A percentile compares a stretch with the other conserved stretches of the same genome.
Conservation (phyloP, 2,797 vertebrate species). For the Basileuterus tristriatus region DNA sequence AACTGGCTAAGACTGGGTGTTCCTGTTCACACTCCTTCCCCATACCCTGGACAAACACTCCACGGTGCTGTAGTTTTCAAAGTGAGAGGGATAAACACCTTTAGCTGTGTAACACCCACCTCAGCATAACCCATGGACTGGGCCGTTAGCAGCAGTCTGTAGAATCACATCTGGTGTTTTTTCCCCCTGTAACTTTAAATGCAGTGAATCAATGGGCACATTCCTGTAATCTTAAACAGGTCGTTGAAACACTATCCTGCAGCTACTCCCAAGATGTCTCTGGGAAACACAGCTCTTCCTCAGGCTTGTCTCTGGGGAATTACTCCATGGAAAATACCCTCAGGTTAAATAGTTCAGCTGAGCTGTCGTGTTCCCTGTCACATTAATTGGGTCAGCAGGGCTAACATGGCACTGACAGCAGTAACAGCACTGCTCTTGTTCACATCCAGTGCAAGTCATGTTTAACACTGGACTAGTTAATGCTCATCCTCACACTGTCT, state of each 20-base stretch:
- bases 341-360: rapidly evolving
- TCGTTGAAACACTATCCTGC: not conserved
- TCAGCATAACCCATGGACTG: not conserved
- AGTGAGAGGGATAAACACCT: not conserved
- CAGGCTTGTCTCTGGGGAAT: not conserved
- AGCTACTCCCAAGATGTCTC: not conserved
- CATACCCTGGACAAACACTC: not conserved
- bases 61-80: not conserved
- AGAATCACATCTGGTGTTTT: not conserved
- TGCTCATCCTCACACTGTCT: not conserved
- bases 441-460: not conserved
- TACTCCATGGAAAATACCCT: not conserved
- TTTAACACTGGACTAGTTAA: not conserved
- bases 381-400: not conserved
- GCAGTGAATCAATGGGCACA: rapidly evolving
- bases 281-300: not conserved
- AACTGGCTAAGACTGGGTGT: not conserved
- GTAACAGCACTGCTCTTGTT: not conserved
- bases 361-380: not conserved
- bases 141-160: not conserved
- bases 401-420: not conserved
- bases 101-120: not conserved
- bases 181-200: not conserved
- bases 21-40: not conserved
- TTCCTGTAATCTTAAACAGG: not conserved